Evolutionary conservation across 2,797 vertebrate species (phyloP).

Genomic region (Myotis vivesi): DNA sequence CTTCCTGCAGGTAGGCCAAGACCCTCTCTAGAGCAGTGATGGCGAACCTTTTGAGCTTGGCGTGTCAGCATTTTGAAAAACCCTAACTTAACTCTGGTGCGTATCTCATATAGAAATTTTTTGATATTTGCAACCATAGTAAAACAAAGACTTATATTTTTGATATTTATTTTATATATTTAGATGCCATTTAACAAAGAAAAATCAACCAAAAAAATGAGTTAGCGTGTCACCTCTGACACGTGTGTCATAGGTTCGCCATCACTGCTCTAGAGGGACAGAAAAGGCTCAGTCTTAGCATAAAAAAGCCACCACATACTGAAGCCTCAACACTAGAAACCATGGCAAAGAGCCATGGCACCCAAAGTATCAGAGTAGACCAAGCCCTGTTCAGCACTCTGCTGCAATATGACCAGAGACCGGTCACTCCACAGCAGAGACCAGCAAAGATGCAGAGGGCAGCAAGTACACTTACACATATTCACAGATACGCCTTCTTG

Average conservation of each 20-base stretch:
- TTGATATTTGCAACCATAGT: no score
- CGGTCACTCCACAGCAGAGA: neutral
- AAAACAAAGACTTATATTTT: no score
- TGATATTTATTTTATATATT: no score
- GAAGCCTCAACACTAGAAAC: neutral
- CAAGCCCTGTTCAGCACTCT: neutral
- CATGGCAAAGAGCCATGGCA: neutral
- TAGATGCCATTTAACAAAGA: no score
- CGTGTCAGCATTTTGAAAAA: no score
- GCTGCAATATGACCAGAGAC: neutral
- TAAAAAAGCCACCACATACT: neutral
- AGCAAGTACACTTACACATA: neutral
- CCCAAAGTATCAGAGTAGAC: neutral
- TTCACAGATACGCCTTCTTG: neutral
- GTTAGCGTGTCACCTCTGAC: no score
- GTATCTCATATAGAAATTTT: no score
- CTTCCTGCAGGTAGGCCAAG: neutral
- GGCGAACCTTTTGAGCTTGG: no score
- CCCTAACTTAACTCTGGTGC: no score
- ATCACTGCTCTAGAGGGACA: neutral
- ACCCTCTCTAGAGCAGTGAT: neutral
- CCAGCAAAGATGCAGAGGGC: neutral
- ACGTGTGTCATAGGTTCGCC: no score
- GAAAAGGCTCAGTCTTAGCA: neutral
- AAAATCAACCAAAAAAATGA: no score